Conservation (phyloP, 2,797 vertebrate genomes). For the Decapterus maruadsi region DNA sequence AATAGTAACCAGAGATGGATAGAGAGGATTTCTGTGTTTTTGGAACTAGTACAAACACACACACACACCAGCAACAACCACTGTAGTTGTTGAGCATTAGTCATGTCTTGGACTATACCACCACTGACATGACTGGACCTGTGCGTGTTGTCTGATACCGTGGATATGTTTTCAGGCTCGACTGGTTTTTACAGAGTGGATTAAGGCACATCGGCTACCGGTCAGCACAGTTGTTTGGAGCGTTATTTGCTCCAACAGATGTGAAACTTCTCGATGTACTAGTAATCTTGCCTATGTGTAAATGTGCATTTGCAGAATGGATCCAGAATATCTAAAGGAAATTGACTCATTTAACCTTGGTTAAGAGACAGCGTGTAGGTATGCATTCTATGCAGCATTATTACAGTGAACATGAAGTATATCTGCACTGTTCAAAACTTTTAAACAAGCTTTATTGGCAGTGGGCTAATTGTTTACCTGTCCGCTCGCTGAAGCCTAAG, state of each 20-base stretch:
- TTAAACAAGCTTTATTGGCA: slow-evolving; percentile 10
- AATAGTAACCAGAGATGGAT: slow-evolving; percentile 47
- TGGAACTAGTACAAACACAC: slow-evolving; percentile 9
- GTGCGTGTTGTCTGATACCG: slow-evolving; percentile 32
- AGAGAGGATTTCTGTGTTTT: slow-evolving; percentile 50
- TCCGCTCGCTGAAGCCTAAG: slow-evolving; percentile 31
- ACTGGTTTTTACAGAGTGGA: slow-evolving; percentile 15
- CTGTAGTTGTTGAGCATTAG: slow-evolving; percentile 55
- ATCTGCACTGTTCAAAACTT: slow-evolving; percentile 8
- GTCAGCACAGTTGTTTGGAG: neutral
- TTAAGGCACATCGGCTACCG: slow-evolving; percentile 4
- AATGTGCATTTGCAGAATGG: neutral
- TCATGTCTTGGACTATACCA: slow-evolving; percentile 30
- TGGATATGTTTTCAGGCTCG: neutral
- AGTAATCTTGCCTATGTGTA: neutral
- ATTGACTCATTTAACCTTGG: neutral
- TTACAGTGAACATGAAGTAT: neutral
- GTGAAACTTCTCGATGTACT: neutral
- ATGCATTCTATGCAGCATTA: neutral
- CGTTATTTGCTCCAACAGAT: neutral
- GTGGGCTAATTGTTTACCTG: slow-evolving; percentile 31
- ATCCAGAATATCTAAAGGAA: slow-evolving; percentile 1
- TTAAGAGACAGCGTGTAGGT: neutral
- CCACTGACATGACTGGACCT: slow-evolving; percentile 55
- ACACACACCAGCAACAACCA: slow-evolving; percentile 30